Conservation (phyloP, 2,113 vertebrate species). For the Sceloporus undulatus region DNA sequence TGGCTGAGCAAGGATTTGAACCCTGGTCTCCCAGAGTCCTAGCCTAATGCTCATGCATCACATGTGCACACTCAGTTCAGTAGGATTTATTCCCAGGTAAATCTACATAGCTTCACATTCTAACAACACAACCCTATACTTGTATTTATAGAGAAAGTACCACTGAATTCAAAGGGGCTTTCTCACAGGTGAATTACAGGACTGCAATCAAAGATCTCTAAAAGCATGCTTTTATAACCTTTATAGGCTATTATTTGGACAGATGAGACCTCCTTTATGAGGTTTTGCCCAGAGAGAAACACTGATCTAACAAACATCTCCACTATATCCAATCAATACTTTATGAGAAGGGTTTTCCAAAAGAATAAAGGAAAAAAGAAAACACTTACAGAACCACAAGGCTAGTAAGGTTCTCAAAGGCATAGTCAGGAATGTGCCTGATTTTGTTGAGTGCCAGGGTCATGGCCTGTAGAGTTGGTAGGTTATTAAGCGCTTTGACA, state of each 20-base stretch:
- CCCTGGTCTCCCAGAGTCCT: no score
- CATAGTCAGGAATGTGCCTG: conserved; percentile 88
- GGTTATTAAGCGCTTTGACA: conserved; percentile 83
- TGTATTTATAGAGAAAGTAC: neutral
- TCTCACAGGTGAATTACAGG: neutral
- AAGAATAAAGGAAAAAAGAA: neutral
- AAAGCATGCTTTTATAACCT: neutral
- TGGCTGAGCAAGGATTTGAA: no score
- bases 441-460: conserved; percentile 96
- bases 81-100: neutral
- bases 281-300: accelerated
- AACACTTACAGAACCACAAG: conserved; percentile 93
- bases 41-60: no score
- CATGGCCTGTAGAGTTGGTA: conserved; percentile 94
- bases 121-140: neutral
- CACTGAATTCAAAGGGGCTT: neutral
- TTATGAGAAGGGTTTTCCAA: neutral
- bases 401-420: conserved; percentile 94
- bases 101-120: no score
- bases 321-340: neutral
- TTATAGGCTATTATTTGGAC: neutral
- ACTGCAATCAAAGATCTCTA: accelerated
- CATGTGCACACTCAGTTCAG: no score
- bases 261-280: neutral
- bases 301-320: neutral